A percentile compares a stretch with the other conserved stretches of the same genome.
These are phyloP conservation scores for Macropus fuliginosus DNA, from an alignment of 2,797 vertebrate genomes.

Conservation along the genomic window DNA sequence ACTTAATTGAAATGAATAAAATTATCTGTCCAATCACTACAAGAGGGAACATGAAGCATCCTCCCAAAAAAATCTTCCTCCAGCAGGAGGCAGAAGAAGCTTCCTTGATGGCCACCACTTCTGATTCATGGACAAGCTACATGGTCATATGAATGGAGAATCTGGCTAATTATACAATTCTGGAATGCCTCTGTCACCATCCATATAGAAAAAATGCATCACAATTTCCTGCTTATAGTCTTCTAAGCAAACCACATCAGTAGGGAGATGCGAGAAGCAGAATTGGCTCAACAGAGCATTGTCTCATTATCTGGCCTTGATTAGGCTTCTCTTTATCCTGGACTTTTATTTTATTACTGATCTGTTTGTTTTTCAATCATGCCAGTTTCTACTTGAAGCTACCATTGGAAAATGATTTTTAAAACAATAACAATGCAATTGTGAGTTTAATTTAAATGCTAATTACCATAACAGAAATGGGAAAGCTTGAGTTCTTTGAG, in stretches of 20 bases:
- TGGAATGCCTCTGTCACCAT: neutral
- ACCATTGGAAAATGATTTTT: constrained; percentile 28
- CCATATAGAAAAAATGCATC: neutral
- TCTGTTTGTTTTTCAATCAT: neutral
- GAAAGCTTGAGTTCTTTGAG: constrained; percentile 7
- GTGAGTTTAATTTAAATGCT: constrained; percentile 16
- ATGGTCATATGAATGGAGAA: neutral
- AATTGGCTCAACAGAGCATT: neutral
- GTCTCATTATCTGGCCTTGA: neutral
- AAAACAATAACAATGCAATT: constrained; percentile 2
- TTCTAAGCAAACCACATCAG: neutral
- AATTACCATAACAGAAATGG: constrained; percentile 26
- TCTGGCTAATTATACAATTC: neutral
- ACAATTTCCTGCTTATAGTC: neutral
- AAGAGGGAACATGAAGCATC: neutral
- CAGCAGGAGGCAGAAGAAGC: neutral
- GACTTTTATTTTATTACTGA: neutral
- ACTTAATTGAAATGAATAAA: neutral
- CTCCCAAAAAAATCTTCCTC: neutral
- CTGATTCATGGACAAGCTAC: neutral
- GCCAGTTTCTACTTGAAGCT: neutral
- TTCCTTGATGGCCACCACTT: neutral
- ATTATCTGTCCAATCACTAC: neutral
- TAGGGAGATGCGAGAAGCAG: neutral
- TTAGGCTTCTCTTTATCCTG: neutral